Base-by-base conservation (phyloP, 2,888 invertebrate genomes). In the Acleris sparsana region DNA sequence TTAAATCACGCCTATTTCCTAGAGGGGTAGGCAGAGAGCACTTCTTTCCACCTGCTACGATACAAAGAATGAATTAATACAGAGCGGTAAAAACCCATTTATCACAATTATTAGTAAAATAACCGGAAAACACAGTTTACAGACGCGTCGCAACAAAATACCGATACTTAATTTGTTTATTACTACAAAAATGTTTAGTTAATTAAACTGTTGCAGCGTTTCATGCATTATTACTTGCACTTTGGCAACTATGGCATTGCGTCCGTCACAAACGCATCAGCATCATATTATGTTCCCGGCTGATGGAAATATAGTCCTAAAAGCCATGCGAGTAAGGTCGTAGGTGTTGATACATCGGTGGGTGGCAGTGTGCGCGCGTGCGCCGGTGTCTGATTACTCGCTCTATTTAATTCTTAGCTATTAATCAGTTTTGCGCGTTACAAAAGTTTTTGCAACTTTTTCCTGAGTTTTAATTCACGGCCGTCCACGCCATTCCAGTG, bases 341-440 rank as follows among this genome's bases (percentile, higher is more conserved):
- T 61, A 1, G 29, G n/a, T 9, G 44, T 43, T 49, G 48, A n/a
- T 46, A 20, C 13, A 72, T 69, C 72, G 72, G 74, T 72, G 70
- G 68, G 71, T 72, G 67, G 70, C 66, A 61, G 56, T 39, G 39
- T 39, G 65, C 56, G 64, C 53, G 64, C 53, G 65, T 60, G 65
- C 60, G 65, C 55, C 17, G 57, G 76, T 82, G 80, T 87, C 80
- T 80, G 82, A 87, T 88, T 88, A 84, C 78, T 77, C 85, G 90
- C 84, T 89, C 89, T 86, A 89, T 88, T 90, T 87, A 81, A 73
- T 80, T 71, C 75, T 71, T 72, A 77, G 80, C 78, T 75, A 83
- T 88, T 88, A 88, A 84, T 86, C 80, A 83, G 73, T 79, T 82
- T 79, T 76, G 70, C 72, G 70, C 70, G 75, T 86, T 84, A 80